Evolutionary conservation across 2,888 invertebrate species (phyloP).

Genomic region (Schrankia costaestrigalis): DNA sequence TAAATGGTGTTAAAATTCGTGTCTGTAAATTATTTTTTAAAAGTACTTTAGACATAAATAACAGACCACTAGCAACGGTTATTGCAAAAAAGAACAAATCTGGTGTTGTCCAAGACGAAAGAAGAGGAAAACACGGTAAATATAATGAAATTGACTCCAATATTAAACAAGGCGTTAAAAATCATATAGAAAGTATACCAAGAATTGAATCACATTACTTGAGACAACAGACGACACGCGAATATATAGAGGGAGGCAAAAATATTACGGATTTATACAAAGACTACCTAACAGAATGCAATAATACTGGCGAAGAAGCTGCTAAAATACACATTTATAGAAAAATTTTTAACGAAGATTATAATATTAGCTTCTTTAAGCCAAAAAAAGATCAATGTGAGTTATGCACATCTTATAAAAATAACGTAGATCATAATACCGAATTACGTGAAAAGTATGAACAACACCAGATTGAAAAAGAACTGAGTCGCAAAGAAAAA

Average conservation of each 20-base stretch:
- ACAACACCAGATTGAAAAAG: neutral
- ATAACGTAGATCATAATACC: conserved; percentile 7
- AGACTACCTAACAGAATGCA: conserved; percentile 1
- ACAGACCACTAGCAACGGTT: conserved; percentile 21
- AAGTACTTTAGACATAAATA: conserved; percentile 21
- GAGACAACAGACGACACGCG: conserved; percentile 14
- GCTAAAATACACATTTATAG: neutral
- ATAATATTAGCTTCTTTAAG: conserved; percentile 11
- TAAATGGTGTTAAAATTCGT: conserved; percentile 25
- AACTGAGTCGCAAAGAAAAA: neutral
- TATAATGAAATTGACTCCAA: conserved; percentile 9
- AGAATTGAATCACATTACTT: conserved; percentile 21
- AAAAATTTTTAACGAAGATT: conserved; percentile 9
- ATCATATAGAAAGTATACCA: conserved; percentile 20
- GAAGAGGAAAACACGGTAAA: conserved; percentile 19
- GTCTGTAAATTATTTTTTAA: conserved; percentile 22
- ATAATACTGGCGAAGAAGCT: neutral
- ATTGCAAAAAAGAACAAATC: conserved; percentile 14
- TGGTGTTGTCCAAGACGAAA: conserved; percentile 20
- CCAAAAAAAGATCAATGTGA: conserved; percentile 13
- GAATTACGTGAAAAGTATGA: conserved; percentile 8
- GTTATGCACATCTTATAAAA: conserved; percentile 11
- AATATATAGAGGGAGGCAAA: conserved; percentile 21
- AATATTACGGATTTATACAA: conserved; percentile 14
- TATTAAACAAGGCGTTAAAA: conserved; percentile 11